A percentile compares a stretch with the other conserved stretches of the same genome.
Evolutionary conservation across 2,888 invertebrate genomes (phyloP).

Genomic region (Scaptomyza reducta): DNA sequence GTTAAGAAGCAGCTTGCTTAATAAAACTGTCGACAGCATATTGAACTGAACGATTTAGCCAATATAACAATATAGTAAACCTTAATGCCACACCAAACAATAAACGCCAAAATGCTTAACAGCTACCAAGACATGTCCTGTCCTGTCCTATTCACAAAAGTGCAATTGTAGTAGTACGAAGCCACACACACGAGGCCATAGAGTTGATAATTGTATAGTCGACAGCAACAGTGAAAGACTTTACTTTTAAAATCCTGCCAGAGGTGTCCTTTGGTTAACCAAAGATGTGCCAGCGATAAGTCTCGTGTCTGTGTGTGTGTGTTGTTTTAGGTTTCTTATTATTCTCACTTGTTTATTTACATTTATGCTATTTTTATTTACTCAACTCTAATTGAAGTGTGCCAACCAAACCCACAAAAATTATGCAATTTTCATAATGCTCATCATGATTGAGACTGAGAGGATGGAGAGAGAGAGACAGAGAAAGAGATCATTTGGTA

Average conservation of each 20-base stretch:
- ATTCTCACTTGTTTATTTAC: constrained; percentile 36
- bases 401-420: constrained; percentile 68
- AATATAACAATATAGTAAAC: constrained; percentile 44
- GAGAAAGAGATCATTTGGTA: constrained; percentile 52
- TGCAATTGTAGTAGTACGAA: not conserved
- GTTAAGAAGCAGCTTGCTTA: constrained; percentile 37
- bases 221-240: constrained; percentile 35
- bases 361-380: constrained; percentile 51
- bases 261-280: constrained; percentile 32
- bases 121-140: constrained; percentile 23
- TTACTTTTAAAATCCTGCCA: constrained; percentile 22
- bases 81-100: constrained; percentile 52
- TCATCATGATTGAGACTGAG: constrained; percentile 58
- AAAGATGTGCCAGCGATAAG: constrained; percentile 18
- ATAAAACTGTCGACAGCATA: constrained; percentile 63
- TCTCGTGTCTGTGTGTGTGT: not conserved
- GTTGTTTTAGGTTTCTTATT: constrained; percentile 4
- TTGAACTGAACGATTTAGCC: constrained; percentile 46
- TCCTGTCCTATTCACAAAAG: constrained; percentile 9
- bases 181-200: constrained; percentile 33
- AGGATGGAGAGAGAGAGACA: constrained; percentile 43
- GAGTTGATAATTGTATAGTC: constrained; percentile 63
- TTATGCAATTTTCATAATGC: constrained; percentile 79
- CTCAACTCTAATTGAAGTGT: constrained; percentile 74
- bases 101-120: constrained; percentile 67